Conservation (phyloP, 2,888 invertebrate genomes). For the Zygaena filipendulae region DNA sequence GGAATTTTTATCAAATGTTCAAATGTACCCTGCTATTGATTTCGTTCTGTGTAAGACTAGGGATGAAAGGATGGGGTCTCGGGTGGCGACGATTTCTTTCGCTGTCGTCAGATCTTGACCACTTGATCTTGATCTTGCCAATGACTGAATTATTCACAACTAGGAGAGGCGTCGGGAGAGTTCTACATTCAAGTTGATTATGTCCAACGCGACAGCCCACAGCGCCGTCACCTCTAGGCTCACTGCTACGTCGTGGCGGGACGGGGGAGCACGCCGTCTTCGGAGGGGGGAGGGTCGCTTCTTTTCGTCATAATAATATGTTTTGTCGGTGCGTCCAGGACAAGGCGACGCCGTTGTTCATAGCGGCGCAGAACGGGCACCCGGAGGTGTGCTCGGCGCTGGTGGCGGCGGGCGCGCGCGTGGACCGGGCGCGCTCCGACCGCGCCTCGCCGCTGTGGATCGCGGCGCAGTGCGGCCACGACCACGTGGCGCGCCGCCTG, state of each 20-base stretch:
- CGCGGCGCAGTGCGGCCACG: conserved; percentile 94
- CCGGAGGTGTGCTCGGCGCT: conserved; percentile 80
- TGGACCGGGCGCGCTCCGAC: conserved; percentile 82
- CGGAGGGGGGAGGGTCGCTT: neutral
- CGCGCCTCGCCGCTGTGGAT: conserved; percentile 94
- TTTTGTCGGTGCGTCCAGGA: conserved; percentile 72
- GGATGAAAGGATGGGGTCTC: too few relatives aligned
- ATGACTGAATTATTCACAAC: too few relatives aligned
- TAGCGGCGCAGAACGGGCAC: conserved; percentile 95
- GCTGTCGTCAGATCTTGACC: too few relatives aligned
- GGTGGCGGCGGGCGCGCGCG: conserved; percentile 76
- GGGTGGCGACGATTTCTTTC: too few relatives aligned
- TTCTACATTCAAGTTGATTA: too few relatives aligned
- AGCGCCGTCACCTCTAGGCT: too few relatives aligned
- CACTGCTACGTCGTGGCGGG: too few relatives aligned
- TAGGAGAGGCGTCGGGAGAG: too few relatives aligned
- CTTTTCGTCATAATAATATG: too few relatives aligned
- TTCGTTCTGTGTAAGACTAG: neutral
- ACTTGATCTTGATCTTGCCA: too few relatives aligned
- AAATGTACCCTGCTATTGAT: neutral
- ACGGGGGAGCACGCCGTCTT: too few relatives aligned
- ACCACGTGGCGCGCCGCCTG: conserved; percentile 80
- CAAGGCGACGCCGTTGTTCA: conserved; percentile 90
- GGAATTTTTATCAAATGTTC: neutral
- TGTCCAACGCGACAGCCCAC: too few relatives aligned